Base-by-base conservation (phyloP, 2,113 vertebrate genomes). In the Corvus moneduloides region DNA sequence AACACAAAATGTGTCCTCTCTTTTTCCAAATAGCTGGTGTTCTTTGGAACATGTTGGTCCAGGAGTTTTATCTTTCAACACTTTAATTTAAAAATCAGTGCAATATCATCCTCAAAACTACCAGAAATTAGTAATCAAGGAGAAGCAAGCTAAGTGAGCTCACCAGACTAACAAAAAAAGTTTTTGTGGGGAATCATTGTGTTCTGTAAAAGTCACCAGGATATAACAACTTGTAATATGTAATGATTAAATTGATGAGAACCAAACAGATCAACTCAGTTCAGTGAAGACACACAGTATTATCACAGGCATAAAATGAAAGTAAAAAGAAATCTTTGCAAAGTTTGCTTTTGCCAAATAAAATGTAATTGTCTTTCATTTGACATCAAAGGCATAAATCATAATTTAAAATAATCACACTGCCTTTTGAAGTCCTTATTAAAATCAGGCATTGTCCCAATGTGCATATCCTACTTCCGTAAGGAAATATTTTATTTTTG, bases 361-460 rank as follows among this genome's bases (percentile, higher is more conserved):
- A 77, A 92, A 89, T 56, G n/a, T 52, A 67, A 61, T 93, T 93
- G 52, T 64, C n/a, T 77, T 94, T 90, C 48, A 90, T 84, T 95
- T 84, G 22, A 88, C 90, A 87, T 95, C 90, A 95, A 90, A 96
- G 52, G n/a, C 63, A 90, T 86, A 92, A 93, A 86, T 92, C 27
- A 89, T 75, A 89, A 81, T 93, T 93, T 92, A 41, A 96, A 94
- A 93, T 88, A 93, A 94, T 92, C 76, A 61, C 23, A 89, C 68
- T 78, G 39, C 15, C 52, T 93, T 96, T 95, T 95, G 95, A 97
- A 93, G 92, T 92, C 52, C 24, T 64, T 92, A 86, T 93, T 93
- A 94, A 96, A 93, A 92, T 93, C 64, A 77, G 61, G 17, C 72
- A 64, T 86, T 78, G 44, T 86, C 88, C 66, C 48, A 86, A 20